Evolutionary conservation across 2,113 vertebrate genomes (phyloP), one percentile per base, ranked within the genome.

Genomic region (Chloropsis cyanopogon): DNA sequence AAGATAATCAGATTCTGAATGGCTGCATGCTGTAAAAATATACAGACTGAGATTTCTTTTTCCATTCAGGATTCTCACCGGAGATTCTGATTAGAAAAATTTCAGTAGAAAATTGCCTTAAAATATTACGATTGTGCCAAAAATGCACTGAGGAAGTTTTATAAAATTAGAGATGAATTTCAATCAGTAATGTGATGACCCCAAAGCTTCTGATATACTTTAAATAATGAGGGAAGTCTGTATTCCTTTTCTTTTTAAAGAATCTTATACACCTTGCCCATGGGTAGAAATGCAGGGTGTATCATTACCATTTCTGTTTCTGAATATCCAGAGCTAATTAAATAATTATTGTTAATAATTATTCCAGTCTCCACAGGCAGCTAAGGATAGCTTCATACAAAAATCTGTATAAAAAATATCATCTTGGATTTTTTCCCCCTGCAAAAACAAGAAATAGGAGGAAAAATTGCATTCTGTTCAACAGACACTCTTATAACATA

Each of bases 1-100:
- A 97, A 98, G 95, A 97, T 98, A 98, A 98, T 98, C 97, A 97
- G 97, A 98, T 98, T 98, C 86, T 86, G 95, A 97, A 97, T 91
- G 91, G 94, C 94, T 96, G 60, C 53, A 82, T 93, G 95, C 94
- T 97, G 95, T 95, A 97, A 97, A 97, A 97, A 97, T 96, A 96
- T 65, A 95, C 88, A 97, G 95, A 41, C 70, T 92, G 95, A 93
- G 66, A 89, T 96, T 90, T 94, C 94, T 94, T 93, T 96, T 96
- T 95, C 84, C 82, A 83, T 93, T 93, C 11, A 21, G 57, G 84
- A 57, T 96, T 95, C 92, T 93, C 78, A 83, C 90, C 60, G 79
- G 90, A 95, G 86, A 65, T 95, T 94, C 52, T 95, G 85, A 96
- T 91, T 78, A 97, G 82, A 95, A 83, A 68, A 29, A 78, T 93